Percentiles rank a stretch among this genome's conserved stretches.
Conservation (phyloP, 2,113 vertebrate species). For the Psephotus haematonotus region DNA sequence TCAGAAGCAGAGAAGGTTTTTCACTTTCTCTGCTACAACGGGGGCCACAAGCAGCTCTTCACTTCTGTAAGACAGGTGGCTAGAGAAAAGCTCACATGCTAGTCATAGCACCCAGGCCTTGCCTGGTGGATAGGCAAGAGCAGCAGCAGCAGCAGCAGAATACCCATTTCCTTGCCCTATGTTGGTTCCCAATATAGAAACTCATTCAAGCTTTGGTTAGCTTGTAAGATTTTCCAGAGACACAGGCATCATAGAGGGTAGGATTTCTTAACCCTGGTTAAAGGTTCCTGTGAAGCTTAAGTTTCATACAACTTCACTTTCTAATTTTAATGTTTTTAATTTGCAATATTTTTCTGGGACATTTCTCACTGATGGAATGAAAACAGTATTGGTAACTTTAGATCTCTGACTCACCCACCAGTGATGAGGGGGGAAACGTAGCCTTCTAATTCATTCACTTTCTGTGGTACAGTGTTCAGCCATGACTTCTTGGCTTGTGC, state of each 20-base stretch:
- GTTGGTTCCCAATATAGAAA: not conserved
- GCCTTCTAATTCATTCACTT: constrained; percentile 26
- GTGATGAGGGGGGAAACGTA: not conserved
- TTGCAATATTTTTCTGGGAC: not conserved
- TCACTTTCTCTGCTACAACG: not conserved
- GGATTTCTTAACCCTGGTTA: not conserved
- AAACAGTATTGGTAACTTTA: constrained; percentile 37
- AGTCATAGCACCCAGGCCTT: not conserved
- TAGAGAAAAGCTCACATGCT: not conserved
- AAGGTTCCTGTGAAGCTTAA: not conserved
- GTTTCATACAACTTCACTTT: constrained; percentile 17
- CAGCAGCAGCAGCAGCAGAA: not conserved
- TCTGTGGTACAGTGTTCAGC: constrained; percentile 45
- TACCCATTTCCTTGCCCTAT: not conserved
- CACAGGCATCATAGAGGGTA: not conserved
- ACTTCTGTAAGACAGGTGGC: not conserved
- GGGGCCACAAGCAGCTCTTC: not conserved
- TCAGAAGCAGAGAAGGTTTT: not conserved
- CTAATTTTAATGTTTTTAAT: not conserved
- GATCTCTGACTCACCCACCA: constrained; percentile 41
- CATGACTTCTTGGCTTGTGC: constrained; percentile 13
- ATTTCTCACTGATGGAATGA: constrained; percentile 1
- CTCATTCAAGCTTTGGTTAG: not conserved
- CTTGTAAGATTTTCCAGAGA: not conserved
- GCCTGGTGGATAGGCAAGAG: not conserved